Evolutionary conservation across 1,140 invertebrate genomes (phyloP), one percentile per base, ranked within the genome.

Genomic region (Bilobella aurantiaca): DNA sequence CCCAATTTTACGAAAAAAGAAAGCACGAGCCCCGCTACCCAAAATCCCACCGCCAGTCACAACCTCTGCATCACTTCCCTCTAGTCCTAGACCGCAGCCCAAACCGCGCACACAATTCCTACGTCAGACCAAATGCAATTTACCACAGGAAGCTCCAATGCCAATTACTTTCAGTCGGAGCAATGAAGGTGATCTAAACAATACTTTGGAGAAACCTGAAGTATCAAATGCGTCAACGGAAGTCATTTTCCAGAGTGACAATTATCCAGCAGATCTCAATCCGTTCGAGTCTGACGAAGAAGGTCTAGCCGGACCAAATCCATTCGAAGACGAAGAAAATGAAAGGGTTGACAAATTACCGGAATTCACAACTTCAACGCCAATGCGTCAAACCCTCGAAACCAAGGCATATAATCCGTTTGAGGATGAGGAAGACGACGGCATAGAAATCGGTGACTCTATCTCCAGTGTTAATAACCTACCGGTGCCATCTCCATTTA

Each of bases 201-300:
- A n/a, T n/a, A n/a, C n/a, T n/a, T n/a, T n/a, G n/a, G n/a, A n/a
- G n/a, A n/a, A n/a, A n/a, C 25, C 58, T 12, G 31, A 5, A 25
- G 8, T 18, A 12, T 29, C 58, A 12, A 59, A 18, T 32, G 21
- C 14, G 8, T 34, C 47, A 3, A 25, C 65, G 27, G 31, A 47
- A 46, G 63, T 65, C 29, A 27, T 70, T 34, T 67, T 31, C 32
- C 64, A 65, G 27, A 66, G 61, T 37, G 67, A 67, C 49, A 75
- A 82, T 30, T 91, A 92, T 79, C 89, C 89, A 0, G 81, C 84
- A 56, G 82, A 86, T 69, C 78, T 91, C 58, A 92, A 92, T 82
- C 90, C 90, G 2, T 80, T 80, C 67, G 77, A 73, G 18, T 73
- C 75, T 49, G 78, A 77, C 28, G 74, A 74, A 28, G 65, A 69